These are phyloP conservation scores for Climacteris rufus DNA, from an alignment of 2,113 vertebrate species.

Conservation along the genomic window DNA sequence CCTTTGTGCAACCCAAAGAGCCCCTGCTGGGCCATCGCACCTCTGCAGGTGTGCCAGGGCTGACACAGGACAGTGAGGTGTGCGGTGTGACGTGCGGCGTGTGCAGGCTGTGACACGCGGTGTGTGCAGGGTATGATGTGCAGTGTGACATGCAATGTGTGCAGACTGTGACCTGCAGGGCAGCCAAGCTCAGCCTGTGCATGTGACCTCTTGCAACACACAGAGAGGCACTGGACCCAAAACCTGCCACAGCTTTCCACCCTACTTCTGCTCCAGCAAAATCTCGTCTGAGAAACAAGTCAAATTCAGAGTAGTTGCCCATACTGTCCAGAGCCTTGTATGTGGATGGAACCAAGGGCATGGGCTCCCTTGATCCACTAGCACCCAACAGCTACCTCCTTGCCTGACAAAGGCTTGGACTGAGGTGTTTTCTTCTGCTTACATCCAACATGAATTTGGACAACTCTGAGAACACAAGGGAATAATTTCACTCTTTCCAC, in stretches of 20 bases:
- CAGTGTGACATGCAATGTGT: too few relatives aligned
- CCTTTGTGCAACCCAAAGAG: background rate
- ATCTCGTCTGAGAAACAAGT: background rate
- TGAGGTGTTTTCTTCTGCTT: background rate
- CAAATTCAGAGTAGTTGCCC: background rate
- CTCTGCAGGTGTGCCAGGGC: background rate
- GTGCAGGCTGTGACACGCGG: background rate
- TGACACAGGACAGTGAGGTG: fast-evolving
- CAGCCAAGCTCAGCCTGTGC: background rate
- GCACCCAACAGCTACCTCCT: background rate
- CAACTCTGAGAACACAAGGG: background rate
- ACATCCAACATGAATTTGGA: background rate
- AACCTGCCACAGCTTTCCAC: too few relatives aligned
- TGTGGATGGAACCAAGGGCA: background rate
- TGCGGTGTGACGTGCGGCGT: background rate
- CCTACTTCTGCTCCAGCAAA: background rate
- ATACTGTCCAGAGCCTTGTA: fast-evolving
- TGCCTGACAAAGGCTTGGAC: background rate
- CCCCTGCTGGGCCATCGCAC: fast-evolving
- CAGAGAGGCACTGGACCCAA: background rate
- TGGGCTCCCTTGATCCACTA: fast-evolving
- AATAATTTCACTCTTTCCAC: background rate
- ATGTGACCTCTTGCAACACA: background rate
- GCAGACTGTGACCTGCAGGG: too few relatives aligned
- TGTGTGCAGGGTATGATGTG: too few relatives aligned